Evolutionary conservation across 2,797 vertebrate genomes (phyloP), one percentile per base, ranked within the genome.

Genomic region (Emys orbicularis): DNA sequence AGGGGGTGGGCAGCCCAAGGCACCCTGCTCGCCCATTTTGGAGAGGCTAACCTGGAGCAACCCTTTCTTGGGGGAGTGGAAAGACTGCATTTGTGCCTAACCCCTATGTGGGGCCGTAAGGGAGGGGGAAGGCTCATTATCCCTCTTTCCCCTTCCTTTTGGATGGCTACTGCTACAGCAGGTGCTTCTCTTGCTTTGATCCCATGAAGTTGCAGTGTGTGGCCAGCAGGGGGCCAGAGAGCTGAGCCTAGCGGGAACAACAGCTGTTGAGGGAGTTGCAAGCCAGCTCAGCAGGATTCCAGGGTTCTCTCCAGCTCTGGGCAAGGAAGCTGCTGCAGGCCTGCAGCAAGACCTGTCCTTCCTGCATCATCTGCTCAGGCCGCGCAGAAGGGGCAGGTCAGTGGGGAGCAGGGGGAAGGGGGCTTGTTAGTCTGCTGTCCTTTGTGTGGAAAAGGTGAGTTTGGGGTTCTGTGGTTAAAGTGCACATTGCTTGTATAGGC

Each of bases 161-260:
- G 44, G 44, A 27, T 23, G 10, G 6, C 12, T 76, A 41, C 8
- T 21, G 68, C 23, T 25, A 3, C 6, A 27, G 50, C 7, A 54
- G 1, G 1, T 4, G 27, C 1, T 2, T 25, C 21, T 84, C 3
- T 29, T 16, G 47, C 6, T 79, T 53, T 85, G 27, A 21, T 54
- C 6, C 27, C 10, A 12, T 0, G 0, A 13, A 56, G 76, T 37
- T 0, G 1, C 2, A 84, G 31, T 1, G 2, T 92, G n/a, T 56
- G 83, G 19, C 44, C 13, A 9, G 27, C 2, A 8, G 15, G 72
- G 41, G 15, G 34, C 34, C 77, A 79, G n/a, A 2, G n/a, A 68
- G 74, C 6, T 1, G 0, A 5, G 2, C 0, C 2, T 11, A 12
- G 1, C 0, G 0, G 49, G 25, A n/a, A 47, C 19, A 44, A 37